Evolutionary conservation across 2,797 vertebrate species (phyloP).

Genomic region (Anas capensis): DNA sequence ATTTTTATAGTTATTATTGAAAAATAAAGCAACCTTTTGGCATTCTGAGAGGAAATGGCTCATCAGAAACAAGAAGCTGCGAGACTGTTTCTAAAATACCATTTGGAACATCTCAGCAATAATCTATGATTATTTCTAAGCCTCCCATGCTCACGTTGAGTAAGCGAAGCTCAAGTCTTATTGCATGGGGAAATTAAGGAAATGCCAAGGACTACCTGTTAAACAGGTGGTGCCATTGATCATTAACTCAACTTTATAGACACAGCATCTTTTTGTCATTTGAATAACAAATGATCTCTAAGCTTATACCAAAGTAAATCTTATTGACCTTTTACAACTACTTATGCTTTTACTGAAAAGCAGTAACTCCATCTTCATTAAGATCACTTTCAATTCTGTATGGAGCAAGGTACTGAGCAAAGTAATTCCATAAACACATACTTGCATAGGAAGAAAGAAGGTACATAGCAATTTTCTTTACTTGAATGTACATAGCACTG

Average conservation of each 20-base stretch:
- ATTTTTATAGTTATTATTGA: neutral
- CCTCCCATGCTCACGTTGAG: neutral
- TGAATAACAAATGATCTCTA: conserved; percentile 17
- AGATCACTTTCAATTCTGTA: neutral
- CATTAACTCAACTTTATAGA: neutral
- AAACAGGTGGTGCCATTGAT: conserved; percentile 19
- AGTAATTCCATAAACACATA: neutral
- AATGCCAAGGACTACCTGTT: conserved; percentile 24
- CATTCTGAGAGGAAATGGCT: conserved; percentile 17
- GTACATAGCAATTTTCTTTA: neutral
- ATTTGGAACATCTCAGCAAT: neutral
- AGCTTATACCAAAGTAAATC: neutral
- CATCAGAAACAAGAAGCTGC: conserved; percentile 11
- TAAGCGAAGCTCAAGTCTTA: neutral
- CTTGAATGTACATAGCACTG: neutral
- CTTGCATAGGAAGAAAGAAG: neutral
- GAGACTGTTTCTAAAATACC: neutral
- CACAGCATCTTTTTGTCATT: neutral
- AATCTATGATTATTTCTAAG: conserved; percentile 31
- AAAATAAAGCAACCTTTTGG: conserved; percentile 18
- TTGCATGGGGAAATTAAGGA: conserved; percentile 16
- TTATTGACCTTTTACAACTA: conserved; percentile 24
- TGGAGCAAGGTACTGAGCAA: neutral
- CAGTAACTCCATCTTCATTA: conserved; percentile 17
- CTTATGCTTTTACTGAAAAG: neutral